Evolutionary conservation across 2,888 invertebrate species (phyloP).

Genomic region (Drosophila quinaria): DNA sequence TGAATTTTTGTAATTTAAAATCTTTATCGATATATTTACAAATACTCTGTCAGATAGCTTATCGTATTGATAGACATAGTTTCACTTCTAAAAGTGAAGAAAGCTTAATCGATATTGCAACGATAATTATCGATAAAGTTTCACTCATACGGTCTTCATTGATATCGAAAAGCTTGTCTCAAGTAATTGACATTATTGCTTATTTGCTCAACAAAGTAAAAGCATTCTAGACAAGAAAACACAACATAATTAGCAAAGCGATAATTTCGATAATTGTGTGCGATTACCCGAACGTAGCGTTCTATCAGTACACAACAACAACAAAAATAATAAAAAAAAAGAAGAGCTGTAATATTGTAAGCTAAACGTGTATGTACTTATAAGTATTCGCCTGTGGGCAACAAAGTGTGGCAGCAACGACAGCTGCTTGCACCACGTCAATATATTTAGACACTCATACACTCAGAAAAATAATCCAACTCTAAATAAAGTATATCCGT

Average conservation of each 20-base stretch:
- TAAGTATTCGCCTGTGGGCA: constrained; percentile 13
- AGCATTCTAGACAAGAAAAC: constrained; percentile 26
- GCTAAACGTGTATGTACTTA: constrained; percentile 2
- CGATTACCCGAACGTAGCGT: constrained; percentile 34
- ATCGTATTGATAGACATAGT: not conserved
- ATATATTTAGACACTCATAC: not conserved
- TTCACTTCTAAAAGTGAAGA: not conserved
- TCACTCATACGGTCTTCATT: not conserved
- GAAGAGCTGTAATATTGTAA: constrained; percentile 13
- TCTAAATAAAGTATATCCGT: no score
- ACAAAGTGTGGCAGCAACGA: constrained; percentile 13
- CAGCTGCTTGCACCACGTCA: constrained; percentile 12
- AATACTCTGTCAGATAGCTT: not conserved
- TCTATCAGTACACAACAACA: constrained; percentile 13
- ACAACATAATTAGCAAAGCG: constrained; percentile 37
- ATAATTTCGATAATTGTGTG: constrained; percentile 55
- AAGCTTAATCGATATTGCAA: not conserved
- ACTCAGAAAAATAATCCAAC: no score
- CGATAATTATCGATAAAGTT: constrained; percentile 1
- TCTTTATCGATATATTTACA: not conserved
- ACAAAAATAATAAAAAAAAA: not conserved
- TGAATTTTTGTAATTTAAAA: no score
- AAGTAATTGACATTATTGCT: constrained; percentile 7
- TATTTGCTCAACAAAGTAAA: constrained; percentile 8
- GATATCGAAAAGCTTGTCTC: constrained; percentile 4